phyloP scores from a whole-genome alignment of 2,888 invertebrate genomes.

The Griposia aprilina region DNA sequence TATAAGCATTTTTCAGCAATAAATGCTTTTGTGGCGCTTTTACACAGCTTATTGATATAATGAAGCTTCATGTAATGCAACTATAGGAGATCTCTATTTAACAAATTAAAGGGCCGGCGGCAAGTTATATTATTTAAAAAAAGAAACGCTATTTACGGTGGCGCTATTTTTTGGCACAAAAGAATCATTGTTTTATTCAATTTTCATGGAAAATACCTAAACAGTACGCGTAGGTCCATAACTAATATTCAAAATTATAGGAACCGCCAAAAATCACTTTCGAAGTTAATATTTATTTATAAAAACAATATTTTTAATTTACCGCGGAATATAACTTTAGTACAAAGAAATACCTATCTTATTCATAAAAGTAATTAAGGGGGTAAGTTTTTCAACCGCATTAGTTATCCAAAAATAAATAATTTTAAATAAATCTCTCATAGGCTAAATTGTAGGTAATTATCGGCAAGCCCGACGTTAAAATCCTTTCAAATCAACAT shows the following conservation, averaged over 20 bases:
- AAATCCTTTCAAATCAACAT: slow-evolving; percentile 19
- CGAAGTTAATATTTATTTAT: neutral
- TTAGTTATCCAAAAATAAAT: neutral
- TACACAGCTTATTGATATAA: neutral
- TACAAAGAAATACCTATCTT: neutral
- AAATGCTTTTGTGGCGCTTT: neutral
- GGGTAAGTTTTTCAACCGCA: neutral
- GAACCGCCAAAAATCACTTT: neutral
- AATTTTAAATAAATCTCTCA: neutral
- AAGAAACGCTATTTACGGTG: neutral
- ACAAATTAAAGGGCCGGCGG: neutral
- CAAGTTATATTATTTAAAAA: neutral
- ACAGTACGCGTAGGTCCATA: too few relatives aligned
- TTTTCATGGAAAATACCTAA: neutral
- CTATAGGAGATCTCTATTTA: neutral
- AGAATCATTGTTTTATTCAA: rapidly evolving
- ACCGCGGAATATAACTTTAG: neutral
- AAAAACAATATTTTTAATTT: neutral
- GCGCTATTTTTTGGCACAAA: neutral
- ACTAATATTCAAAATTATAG: neutral
- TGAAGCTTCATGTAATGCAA: neutral
- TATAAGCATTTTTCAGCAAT: neutral
- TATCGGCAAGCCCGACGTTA: neutral
- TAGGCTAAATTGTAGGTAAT: slow-evolving; percentile 26
- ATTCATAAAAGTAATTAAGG: neutral